phyloP scores from a whole-genome alignment of 2,797 vertebrate genomes.

The Sylvilagus floridanus region DNA sequence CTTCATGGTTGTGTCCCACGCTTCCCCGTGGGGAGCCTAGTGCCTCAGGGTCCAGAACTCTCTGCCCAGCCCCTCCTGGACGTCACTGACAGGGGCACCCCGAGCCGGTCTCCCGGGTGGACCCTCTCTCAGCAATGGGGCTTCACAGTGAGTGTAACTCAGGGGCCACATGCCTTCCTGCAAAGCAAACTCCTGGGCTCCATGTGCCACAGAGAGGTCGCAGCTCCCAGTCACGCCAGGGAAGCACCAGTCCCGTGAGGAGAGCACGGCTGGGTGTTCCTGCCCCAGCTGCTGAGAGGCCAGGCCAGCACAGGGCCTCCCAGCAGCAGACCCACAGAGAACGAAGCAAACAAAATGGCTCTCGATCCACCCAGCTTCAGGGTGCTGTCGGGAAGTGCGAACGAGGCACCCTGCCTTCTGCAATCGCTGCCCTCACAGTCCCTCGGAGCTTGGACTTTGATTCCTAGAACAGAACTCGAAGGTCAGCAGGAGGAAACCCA shows the following conservation, averaged over 20 bases:
- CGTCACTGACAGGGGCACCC: background rate
- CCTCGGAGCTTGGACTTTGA: background rate
- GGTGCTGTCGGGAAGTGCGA: no score
- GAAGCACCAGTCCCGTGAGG: background rate
- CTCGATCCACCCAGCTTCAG: background rate
- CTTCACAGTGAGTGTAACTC: background rate
- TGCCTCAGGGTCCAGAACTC: background rate
- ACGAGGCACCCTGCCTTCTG: no score
- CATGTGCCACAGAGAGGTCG: background rate
- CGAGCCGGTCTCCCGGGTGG: background rate
- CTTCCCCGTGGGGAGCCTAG: background rate
- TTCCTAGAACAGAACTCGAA: background rate
- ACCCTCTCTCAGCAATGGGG: background rate
- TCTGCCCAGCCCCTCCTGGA: background rate
- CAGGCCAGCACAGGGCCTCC: background rate
- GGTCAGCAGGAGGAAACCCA: background rate
- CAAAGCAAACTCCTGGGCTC: background rate
- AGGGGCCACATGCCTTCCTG: rapidly evolving
- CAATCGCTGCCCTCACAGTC: background rate
- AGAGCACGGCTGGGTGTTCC: background rate
- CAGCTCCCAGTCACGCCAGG: background rate
- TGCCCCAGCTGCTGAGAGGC: background rate
- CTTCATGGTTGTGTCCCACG: background rate
- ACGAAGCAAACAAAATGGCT: no score
- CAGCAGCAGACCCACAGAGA: background rate